Evolutionary conservation across 2,113 vertebrate genomes (phyloP).

Genomic region (human (Homo sapiens)): GRCh38 chr15:93463501-93464000

Average conservation of each 20-base stretch:
- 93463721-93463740: neutral
- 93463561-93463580: neutral
- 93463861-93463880: neutral
- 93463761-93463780: neutral
- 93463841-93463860: neutral
- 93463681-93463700: neutral
- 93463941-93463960: neutral
- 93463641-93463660: neutral
- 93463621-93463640: neutral
- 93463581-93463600: rapidly evolving
- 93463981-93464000: neutral
- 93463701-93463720: neutral
- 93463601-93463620: neutral
- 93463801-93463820: neutral
- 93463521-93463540: neutral
- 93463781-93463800: neutral
- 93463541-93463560: neutral
- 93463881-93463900: neutral
- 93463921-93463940: neutral
- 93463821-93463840: neutral
- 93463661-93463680: neutral
- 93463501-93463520: neutral
- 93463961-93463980: neutral
- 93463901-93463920: neutral
- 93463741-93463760: neutral